phyloP scores from a whole-genome alignment of 2,888 invertebrate genomes.

The Dicyrtomina minuta region DNA sequence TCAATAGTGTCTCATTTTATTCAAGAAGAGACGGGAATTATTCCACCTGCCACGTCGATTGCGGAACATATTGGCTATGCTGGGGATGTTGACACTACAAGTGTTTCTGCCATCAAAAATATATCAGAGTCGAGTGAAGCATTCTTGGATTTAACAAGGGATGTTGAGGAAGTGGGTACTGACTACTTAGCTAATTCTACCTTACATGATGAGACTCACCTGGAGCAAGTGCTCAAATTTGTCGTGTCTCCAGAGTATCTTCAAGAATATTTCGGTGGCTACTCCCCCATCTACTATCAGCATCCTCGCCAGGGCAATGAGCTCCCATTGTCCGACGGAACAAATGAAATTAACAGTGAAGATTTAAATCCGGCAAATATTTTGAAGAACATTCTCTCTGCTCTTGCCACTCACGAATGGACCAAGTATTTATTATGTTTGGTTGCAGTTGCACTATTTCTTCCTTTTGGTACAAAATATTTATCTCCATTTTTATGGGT shows the following conservation, averaged over 20 bases:
- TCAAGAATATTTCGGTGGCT: conserved; percentile 28
- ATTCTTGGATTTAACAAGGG: neutral
- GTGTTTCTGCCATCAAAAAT: too few species aligned
- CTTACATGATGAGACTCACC: conserved; percentile 9
- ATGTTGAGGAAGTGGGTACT: conserved; percentile 44
- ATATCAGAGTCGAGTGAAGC: neutral
- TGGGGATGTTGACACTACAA: neutral
- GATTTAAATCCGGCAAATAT: conserved; percentile 23
- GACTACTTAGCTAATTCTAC: conserved; percentile 36
- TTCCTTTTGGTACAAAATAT: conserved; percentile 23
- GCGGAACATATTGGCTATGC: conserved; percentile 39
- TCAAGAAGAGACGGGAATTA: conserved; percentile 42
- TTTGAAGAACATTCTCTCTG: conserved; percentile 10
- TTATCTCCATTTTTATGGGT: conserved; percentile 22
- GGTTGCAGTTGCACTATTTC: conserved; percentile 11
- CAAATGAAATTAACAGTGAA: conserved; percentile 5
- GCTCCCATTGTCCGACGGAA: neutral
- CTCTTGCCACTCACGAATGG: conserved; percentile 13
- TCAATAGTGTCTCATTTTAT: conserved; percentile 45
- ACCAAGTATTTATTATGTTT: conserved; percentile 35
- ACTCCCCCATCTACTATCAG: conserved; percentile 25
- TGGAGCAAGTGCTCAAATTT: conserved; percentile 29
- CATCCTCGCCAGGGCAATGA: neutral
- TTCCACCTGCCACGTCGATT: conserved; percentile 32
- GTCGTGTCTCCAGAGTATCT: conserved; percentile 33